These are phyloP conservation scores for Agapornis roseicollis DNA, from an alignment of 2,113 vertebrate genomes.

Conservation along the genomic window DNA sequence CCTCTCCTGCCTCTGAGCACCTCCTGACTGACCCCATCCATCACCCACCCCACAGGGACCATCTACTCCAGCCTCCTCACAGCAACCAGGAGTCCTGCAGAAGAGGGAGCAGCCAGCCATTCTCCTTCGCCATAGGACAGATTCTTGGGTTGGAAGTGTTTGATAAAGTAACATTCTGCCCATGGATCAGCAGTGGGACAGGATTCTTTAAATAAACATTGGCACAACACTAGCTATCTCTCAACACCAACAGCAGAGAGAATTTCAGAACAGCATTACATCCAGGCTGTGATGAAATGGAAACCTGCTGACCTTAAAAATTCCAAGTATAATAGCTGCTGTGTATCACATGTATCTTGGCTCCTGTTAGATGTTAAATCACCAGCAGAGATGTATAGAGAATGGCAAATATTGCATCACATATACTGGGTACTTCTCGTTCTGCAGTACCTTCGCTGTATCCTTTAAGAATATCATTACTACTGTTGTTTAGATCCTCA, in stretches of 20 bases:
- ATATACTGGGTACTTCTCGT: neutral
- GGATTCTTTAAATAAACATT: neutral
- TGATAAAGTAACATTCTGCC: neutral
- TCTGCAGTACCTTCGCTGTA: neutral
- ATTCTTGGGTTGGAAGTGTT: neutral
- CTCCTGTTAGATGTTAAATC: neutral
- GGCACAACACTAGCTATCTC: neutral
- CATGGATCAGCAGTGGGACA: rapidly evolving
- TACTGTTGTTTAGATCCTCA: neutral
- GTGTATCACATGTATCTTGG: rapidly evolving
- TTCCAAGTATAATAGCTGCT: neutral
- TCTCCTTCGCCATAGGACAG: rapidly evolving
- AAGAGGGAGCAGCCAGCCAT: neutral
- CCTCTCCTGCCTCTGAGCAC: neutral
- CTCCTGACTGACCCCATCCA: neutral
- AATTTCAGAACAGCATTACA: neutral
- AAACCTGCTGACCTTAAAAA: neutral
- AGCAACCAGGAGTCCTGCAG: rapidly evolving
- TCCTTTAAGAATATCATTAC: neutral
- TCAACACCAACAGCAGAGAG: neutral
- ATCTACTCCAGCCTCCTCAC: neutral
- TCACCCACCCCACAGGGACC: too few species aligned
- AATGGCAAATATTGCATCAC: neutral
- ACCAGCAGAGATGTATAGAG: neutral
- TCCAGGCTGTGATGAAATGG: neutral